A percentile compares a stretch with the other conserved stretches of the same genome.
These are phyloP conservation scores for Poeciliopsis retropinna DNA, from an alignment of 2,113 vertebrate species.

Conservation along the genomic window DNA sequence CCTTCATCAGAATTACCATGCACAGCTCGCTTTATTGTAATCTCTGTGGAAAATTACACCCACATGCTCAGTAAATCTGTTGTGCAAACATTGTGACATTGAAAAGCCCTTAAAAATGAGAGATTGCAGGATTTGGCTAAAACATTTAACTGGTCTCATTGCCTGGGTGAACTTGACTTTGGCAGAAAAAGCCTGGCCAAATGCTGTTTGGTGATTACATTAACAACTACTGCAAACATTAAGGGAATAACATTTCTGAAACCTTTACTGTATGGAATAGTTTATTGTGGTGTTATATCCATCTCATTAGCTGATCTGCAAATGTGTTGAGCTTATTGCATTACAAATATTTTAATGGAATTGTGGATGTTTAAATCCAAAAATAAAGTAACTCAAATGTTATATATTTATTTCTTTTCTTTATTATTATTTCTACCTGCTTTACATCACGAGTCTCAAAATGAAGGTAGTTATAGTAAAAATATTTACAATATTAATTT, in stretches of 20 bases:
- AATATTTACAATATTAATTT: too few relatives aligned
- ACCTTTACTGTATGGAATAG: background rate
- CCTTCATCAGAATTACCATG: background rate
- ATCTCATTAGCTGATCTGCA: background rate
- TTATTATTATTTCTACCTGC: background rate
- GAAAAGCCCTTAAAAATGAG: conserved; percentile 20
- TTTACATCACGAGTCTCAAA: background rate
- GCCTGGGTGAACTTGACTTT: too few relatives aligned
- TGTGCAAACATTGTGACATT: background rate
- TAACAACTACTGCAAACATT: background rate
- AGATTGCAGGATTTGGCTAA: background rate
- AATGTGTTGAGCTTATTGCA: background rate
- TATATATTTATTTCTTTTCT: background rate
- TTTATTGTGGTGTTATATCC: background rate
- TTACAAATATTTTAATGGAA: background rate
- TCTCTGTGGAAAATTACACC: background rate
- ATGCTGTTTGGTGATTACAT: background rate
- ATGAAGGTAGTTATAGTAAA: background rate
- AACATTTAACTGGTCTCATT: background rate
- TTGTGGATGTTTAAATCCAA: background rate
- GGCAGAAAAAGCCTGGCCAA: background rate
- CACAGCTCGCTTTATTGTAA: conserved; percentile 11
- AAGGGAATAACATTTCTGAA: background rate
- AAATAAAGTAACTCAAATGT: background rate
- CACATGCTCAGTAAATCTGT: background rate